Evolutionary conservation across 2,797 vertebrate genomes (phyloP).

Genomic region (Nothura maculosa): DNA sequence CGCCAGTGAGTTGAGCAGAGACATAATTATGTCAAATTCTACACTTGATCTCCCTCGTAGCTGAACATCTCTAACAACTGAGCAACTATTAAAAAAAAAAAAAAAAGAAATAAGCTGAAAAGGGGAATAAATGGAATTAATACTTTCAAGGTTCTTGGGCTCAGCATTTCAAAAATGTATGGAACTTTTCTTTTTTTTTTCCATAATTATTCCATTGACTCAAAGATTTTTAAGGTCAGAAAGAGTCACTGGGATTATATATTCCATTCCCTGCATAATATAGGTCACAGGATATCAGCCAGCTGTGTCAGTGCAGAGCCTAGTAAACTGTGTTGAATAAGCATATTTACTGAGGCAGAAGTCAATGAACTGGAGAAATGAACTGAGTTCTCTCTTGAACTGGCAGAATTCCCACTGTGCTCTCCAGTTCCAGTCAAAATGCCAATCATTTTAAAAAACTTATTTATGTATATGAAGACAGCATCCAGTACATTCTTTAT

Average conservation of each 20-base stretch:
- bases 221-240: conserved; percentile 24
- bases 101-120: neutral
- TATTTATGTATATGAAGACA: neutral
- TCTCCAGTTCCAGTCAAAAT: conserved; percentile 1
- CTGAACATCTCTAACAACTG: neutral
- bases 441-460: neutral
- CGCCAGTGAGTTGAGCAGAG: neutral
- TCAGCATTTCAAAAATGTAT: conserved; percentile 3
- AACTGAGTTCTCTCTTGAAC: neutral
- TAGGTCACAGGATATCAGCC: conserved; percentile 43
- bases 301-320: conserved; percentile 25
- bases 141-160: neutral
- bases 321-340: conserved; percentile 48
- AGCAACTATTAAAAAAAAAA: neutral
- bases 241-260: conserved; percentile 16
- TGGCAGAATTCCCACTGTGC: neutral
- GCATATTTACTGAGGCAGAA: conserved; percentile 39
- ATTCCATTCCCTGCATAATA: conserved; percentile 3
- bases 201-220: neutral
- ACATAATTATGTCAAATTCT: neutral
- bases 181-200: neutral
- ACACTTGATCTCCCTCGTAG: neutral
- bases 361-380: neutral
- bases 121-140: neutral
- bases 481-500: neutral